Percentiles rank a stretch among this genome's conserved stretches.
phyloP scores from a whole-genome alignment of 1,140 invertebrate species.

The Drosophila mojavensis region DNA sequence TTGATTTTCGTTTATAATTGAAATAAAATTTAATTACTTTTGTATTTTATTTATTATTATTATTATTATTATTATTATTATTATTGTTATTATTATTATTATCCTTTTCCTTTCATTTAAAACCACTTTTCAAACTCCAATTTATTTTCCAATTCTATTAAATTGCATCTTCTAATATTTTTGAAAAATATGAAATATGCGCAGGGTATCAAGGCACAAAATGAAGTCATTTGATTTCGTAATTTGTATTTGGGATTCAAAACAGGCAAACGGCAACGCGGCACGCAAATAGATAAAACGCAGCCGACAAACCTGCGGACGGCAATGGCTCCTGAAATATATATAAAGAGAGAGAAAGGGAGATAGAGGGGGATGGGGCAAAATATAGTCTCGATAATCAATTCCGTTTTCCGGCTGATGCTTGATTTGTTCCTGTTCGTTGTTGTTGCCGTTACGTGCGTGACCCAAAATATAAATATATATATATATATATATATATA shows the following conservation, averaged over 20 bases:
- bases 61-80: too few species aligned
- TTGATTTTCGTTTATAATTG: too few species aligned
- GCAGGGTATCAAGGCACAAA: conserved; percentile 18
- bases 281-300: conserved; percentile 70
- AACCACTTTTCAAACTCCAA: too few species aligned
- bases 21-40: too few species aligned
- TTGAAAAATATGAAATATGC: not conserved
- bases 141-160: not conserved
- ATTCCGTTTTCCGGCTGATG: conserved; percentile 72
- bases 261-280: conserved; percentile 56
- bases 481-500: too few species aligned
- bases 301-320: conserved; percentile 21
- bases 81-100: too few species aligned
- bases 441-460: conserved; percentile 45
- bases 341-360: not conserved
- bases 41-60: too few species aligned
- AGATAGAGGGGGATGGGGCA: not conserved
- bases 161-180: not conserved
- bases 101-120: too few species aligned
- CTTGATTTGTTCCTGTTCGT: conserved; percentile 34
- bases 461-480: conserved; percentile 47
- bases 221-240: conserved; percentile 68
- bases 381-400: conserved; percentile 67
- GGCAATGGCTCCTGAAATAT: not conserved
- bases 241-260: conserved; percentile 54